A percentile compares a stretch with the other conserved stretches of the same genome.
These are phyloP conservation scores for Chelonoidis abingdonii DNA, from an alignment of 2,113 vertebrate genomes.

Conservation along the genomic window DNA sequence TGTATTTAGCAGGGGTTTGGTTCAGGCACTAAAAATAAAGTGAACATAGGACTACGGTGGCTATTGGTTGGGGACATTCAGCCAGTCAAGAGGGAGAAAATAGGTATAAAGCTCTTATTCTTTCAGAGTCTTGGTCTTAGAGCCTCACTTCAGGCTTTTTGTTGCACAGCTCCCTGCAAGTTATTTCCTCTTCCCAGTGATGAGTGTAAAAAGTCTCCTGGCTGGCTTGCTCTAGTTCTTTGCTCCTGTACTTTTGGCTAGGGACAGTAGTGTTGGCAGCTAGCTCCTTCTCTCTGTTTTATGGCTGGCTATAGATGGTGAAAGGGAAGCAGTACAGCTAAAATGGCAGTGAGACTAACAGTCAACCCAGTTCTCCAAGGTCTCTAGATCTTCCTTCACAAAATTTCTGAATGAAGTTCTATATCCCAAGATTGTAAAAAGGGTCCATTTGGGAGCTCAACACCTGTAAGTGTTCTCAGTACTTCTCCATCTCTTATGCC, in stretches of 20 bases:
- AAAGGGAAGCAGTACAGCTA: neutral
- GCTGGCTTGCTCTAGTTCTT: neutral
- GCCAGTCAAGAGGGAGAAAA: neutral
- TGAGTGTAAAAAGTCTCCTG: neutral
- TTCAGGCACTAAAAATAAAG: neutral
- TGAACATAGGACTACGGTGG: neutral
- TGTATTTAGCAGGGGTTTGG: neutral
- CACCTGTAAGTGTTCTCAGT: neutral
- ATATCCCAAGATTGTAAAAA: neutral
- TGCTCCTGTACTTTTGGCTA: neutral
- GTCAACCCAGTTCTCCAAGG: neutral
- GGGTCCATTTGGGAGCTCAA: neutral
- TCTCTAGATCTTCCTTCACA: neutral
- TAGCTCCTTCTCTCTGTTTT: neutral
- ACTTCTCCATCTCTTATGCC: neutral
- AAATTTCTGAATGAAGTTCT: neutral
- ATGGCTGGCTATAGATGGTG: neutral
- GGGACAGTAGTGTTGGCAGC: neutral
- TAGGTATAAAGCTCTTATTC: neutral
- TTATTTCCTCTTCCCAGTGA: neutral
- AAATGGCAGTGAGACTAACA: neutral
- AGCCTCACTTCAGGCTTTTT: neutral
- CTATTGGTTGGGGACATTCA: neutral
- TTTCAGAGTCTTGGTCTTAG: neutral
- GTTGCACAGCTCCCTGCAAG: neutral